phyloP scores from a whole-genome alignment of 1,140 invertebrate genomes.

The Doryteuthis pealeii region DNA sequence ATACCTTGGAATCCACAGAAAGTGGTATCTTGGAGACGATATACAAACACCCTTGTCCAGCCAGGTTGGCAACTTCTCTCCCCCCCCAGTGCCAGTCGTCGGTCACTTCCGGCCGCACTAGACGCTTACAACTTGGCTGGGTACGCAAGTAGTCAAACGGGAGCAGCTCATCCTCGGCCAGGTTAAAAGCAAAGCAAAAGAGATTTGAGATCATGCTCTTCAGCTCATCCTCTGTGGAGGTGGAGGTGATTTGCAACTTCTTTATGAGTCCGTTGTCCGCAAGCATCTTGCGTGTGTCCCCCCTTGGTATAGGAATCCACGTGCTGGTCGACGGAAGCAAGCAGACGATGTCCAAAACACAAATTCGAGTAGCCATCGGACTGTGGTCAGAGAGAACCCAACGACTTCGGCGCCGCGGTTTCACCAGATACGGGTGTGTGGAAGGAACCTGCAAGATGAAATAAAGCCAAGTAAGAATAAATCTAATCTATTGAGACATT shows the following conservation, averaged over 20 bases:
- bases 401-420: background rate
- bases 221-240: background rate
- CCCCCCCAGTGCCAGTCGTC: conserved; percentile 3
- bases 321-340: conserved; percentile 6
- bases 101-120: conserved; percentile 1
- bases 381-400: background rate
- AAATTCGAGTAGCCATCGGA: background rate
- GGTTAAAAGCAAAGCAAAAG: background rate
- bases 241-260: conserved; percentile 8
- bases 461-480: too few species aligned
- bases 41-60: conserved; percentile 14
- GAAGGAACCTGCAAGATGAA: background rate
- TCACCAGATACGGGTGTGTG: background rate
- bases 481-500: too few species aligned
- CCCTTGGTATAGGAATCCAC: conserved; percentile 4
- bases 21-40: conserved; percentile 4
- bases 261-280: background rate
- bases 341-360: conserved; percentile 11
- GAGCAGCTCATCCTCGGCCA: conserved; percentile 8
- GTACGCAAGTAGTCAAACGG: conserved; percentile 13
- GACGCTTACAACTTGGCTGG: conserved; percentile 3
- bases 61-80: conserved; percentile 4
- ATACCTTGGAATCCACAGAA: conserved; percentile 1
- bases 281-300: conserved; percentile 11
- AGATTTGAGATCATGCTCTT: conserved; percentile 4